These are phyloP conservation scores for Lacerta viridis DNA, from an alignment of 2,797 vertebrate species.

Conservation along the genomic window DNA sequence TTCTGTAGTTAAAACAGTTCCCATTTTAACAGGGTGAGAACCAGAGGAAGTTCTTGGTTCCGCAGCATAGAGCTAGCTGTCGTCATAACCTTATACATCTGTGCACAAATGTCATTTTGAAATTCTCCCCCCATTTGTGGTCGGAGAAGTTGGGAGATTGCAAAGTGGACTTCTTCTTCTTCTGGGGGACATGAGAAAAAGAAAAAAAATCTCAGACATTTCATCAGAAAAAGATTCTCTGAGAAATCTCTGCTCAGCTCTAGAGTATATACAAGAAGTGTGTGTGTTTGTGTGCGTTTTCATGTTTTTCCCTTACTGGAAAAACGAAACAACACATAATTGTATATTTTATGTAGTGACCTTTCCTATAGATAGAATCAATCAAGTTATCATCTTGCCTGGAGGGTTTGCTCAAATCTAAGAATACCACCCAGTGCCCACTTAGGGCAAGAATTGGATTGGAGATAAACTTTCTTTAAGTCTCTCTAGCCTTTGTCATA, in stretches of 20 bases:
- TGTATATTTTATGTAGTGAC: background rate
- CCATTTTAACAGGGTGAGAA: conserved; percentile 69
- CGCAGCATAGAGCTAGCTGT: conserved; percentile 69
- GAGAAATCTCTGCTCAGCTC: too few relatives aligned
- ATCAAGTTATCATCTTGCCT: background rate
- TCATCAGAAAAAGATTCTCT: too few relatives aligned
- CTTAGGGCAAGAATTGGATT: too few relatives aligned
- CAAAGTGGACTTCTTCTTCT: background rate
- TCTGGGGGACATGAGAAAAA: too few relatives aligned
- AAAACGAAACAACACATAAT: background rate
- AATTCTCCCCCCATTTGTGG: background rate
- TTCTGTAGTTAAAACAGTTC: conserved; percentile 70
- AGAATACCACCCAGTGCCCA: too few relatives aligned
- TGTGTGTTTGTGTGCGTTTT: background rate
- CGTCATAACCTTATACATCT: background rate
- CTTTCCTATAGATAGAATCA: background rate
- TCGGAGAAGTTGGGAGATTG: background rate
- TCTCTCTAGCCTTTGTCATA: too few relatives aligned
- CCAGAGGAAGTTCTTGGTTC: conserved; percentile 67
- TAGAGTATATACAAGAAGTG: background rate
- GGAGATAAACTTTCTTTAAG: too few relatives aligned
- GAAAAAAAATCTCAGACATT: too few relatives aligned
- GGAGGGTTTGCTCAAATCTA: background rate
- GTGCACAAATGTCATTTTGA: background rate
- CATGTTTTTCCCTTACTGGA: background rate